Evolutionary conservation across 2,888 invertebrate species (phyloP).

Genomic region (Allophyes oxyacanthae): DNA sequence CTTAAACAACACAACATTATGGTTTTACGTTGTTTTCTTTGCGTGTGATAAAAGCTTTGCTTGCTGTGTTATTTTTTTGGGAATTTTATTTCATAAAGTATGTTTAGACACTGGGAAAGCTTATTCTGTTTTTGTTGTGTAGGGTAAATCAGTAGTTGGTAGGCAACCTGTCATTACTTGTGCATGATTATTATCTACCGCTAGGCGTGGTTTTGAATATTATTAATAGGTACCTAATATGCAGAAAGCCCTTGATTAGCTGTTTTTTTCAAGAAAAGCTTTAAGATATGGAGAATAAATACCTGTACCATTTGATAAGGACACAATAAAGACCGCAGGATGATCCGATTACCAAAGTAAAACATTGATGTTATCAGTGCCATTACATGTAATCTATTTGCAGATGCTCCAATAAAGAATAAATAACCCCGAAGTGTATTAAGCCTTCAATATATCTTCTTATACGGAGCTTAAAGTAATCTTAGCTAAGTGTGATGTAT

Average conservation of each 20-base stretch:
- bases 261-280: too few relatives aligned
- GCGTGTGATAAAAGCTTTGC: constrained; percentile 7
- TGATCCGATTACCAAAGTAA: constrained; percentile 20
- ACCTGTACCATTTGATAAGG: background rate
- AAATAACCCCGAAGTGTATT: constrained; percentile 67
- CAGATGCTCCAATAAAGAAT: constrained; percentile 63
- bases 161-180: too few relatives aligned
- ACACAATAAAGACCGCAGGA: background rate
- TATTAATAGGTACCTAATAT: too few relatives aligned
- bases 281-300: too few relatives aligned
- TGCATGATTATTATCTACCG: too few relatives aligned
- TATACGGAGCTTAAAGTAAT: constrained; percentile 78
- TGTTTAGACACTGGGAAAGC: too few relatives aligned
- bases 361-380: constrained; percentile 17
- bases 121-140: too few relatives aligned
- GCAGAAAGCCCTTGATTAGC: too few relatives aligned
- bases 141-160: too few relatives aligned
- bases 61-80: constrained; percentile 2
- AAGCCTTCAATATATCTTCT: constrained; percentile 79
- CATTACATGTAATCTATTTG: constrained; percentile 49
- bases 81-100: too few relatives aligned
- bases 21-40: constrained; percentile 11
- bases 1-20: constrained; percentile 1
- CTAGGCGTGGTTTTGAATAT: too few relatives aligned
- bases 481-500: constrained; percentile 82